A percentile compares a stretch with the other conserved stretches of the same genome.
These are phyloP conservation scores for Odiellus spinosus DNA, from an alignment of 2,888 invertebrate species.

Conservation along the genomic window DNA sequence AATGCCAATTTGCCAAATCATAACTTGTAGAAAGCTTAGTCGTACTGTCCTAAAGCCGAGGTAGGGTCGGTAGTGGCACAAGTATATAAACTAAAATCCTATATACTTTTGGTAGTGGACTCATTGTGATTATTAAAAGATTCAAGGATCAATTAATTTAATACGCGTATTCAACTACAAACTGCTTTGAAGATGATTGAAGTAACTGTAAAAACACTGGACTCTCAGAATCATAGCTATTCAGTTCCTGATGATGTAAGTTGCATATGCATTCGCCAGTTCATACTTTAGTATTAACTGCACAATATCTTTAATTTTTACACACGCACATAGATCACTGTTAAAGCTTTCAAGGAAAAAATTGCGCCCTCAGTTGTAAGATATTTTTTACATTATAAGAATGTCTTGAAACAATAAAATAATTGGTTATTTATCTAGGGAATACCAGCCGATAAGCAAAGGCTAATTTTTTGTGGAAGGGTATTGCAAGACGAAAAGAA, in stretches of 20 bases:
- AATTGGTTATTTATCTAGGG: constrained; percentile 28
- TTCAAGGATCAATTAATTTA: too few relatives aligned
- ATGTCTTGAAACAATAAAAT: not conserved
- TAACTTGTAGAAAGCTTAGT: too few relatives aligned
- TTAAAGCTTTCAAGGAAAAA: constrained; percentile 60
- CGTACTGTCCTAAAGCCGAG: too few relatives aligned
- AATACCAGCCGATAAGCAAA: constrained; percentile 63
- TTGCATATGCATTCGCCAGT: constrained; percentile 1
- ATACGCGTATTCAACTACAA: too few relatives aligned
- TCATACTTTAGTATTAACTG: too few relatives aligned
- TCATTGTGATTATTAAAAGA: too few relatives aligned
- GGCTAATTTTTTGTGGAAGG: constrained; percentile 86
- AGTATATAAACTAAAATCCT: too few relatives aligned
- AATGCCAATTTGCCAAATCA: too few relatives aligned
- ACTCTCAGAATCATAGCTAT: constrained; percentile 68
- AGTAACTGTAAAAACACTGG: constrained; percentile 73
- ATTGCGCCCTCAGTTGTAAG: constrained; percentile 53
- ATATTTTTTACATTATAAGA: constrained; percentile 3
- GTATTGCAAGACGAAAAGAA: constrained; percentile 75
- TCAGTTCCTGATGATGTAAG: constrained; percentile 70
- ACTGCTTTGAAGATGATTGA: constrained; percentile 40
- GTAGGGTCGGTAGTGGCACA: too few relatives aligned
- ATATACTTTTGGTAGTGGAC: too few relatives aligned
- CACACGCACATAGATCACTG: constrained; percentile 70
- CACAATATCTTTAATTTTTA: too few relatives aligned